Conservation (phyloP, 2,797 vertebrate species). For the Tachyglossus aculeatus region DNA sequence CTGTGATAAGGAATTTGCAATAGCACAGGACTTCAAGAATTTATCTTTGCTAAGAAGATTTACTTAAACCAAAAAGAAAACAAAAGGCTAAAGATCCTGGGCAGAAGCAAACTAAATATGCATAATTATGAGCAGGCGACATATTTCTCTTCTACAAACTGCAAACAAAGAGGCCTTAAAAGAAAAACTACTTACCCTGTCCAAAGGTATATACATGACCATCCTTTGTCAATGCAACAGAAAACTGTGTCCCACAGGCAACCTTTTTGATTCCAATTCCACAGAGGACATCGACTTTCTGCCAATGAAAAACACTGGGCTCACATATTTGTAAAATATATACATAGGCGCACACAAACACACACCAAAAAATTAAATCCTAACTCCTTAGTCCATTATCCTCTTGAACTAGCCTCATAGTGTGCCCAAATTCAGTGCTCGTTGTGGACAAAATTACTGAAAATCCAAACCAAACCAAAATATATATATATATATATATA, state of each 20-base stretch:
- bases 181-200: slow-evolving; percentile 72
- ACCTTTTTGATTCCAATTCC: slow-evolving; percentile 85
- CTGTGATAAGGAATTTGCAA: too few relatives aligned
- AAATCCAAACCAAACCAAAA: too few relatives aligned
- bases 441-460: slow-evolving; percentile 19
- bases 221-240: slow-evolving; percentile 82
- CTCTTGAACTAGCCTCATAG: neutral
- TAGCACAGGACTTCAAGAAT: too few relatives aligned
- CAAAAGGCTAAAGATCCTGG: too few relatives aligned
- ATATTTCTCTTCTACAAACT: neutral
- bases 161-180: neutral
- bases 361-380: neutral
- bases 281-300: slow-evolving; percentile 86
- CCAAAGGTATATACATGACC: slow-evolving; percentile 84
- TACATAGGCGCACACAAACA: neutral
- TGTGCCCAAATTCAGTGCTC: neutral
- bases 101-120: too few relatives aligned
- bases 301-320: slow-evolving; percentile 29
- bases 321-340: too few relatives aligned
- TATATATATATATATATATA: too few relatives aligned
- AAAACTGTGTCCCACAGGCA: slow-evolving; percentile 85
- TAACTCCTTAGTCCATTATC: too few relatives aligned
- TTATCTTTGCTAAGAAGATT: too few relatives aligned
- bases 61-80: too few relatives aligned
- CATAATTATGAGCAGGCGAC: too few relatives aligned